Conservation (phyloP, 2,113 vertebrate species). For the Micromys minutus region DNA sequence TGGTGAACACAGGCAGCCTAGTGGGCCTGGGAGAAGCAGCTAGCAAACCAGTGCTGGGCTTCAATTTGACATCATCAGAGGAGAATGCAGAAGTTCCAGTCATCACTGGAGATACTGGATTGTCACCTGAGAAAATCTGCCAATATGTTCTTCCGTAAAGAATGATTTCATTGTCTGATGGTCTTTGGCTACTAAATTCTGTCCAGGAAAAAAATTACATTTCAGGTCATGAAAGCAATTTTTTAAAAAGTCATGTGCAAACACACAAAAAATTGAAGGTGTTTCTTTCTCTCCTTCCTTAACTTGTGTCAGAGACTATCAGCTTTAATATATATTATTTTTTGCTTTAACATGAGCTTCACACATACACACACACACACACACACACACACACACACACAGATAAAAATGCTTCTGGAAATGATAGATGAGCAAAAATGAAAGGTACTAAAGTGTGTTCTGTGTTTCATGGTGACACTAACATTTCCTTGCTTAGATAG, state of each 20-base stretch:
- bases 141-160: slow-evolving; percentile 41
- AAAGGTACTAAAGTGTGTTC: not conserved
- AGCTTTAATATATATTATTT: slow-evolving; percentile 25
- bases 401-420: not conserved
- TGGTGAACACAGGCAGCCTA: not conserved
- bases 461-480: slow-evolving; percentile 8
- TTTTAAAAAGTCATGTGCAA: not conserved
- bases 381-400: too few species aligned
- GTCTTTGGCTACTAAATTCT: slow-evolving; percentile 58
- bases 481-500: not conserved
- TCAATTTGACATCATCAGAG: slow-evolving; percentile 18
- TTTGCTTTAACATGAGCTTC: slow-evolving; percentile 48
- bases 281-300: not conserved
- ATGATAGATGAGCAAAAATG: not conserved
- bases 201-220: slow-evolving; percentile 46
- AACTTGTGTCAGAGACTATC: not conserved
- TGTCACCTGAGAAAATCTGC: slow-evolving; percentile 27
- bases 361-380: not conserved
- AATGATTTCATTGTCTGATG: slow-evolving; percentile 50
- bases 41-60: not conserved
- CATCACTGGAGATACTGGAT: slow-evolving; percentile 38
- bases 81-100: not conserved
- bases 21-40: not conserved
- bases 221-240: slow-evolving; percentile 12
- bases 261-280: not conserved